Evolutionary conservation across 2,113 vertebrate genomes (phyloP), one percentile per base, ranked within the genome.

Genomic region (Xenopus laevis): DNA sequence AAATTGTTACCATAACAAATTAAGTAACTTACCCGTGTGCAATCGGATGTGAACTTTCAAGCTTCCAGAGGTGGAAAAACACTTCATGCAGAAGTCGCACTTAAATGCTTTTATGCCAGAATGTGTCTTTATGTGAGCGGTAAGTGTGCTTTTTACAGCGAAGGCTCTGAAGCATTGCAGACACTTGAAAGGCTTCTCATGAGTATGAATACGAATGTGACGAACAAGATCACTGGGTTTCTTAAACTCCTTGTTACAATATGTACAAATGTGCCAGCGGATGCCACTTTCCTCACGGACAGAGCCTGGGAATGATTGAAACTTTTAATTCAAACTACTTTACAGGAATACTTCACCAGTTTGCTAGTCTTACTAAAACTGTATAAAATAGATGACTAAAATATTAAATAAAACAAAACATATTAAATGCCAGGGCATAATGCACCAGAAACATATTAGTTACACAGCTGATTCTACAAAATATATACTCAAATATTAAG

Each of bases 131-230:
- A 96, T 95, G 81, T 99, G 97, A 47, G 97, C 97, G 0, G 97
- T 99, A 46, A 99, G 95, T 15, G 97, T 99, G 59, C 97, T 99
- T 87, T 99, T 99, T 59, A 99, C 97, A 0, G 97, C 97, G 13
- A 99, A 99, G 45, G 97, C 96, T 61, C 97, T 88, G 88, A 98
- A 99, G 85, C 97, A 99, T 88, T 98, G 96, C 55, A 96, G 95
- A 84, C 97, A 99, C 87, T 98, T 99, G 87, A 96, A 99, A 4
- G 97, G 97, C 84, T 98, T 99, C 88, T 99, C 97, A 0, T 99
- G 97, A 4, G 97, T 99, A 82, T 99, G 97, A 76, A 99, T 99
- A 78, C 97, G 96, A 79, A 99, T 97, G 82, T 99, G 97, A 0
- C 97, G 95, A 23, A 98, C 97, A 1, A 99, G 89, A 81, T 99